phyloP scores from a whole-genome alignment of 2,888 invertebrate genomes.

The Macropis europaea region DNA sequence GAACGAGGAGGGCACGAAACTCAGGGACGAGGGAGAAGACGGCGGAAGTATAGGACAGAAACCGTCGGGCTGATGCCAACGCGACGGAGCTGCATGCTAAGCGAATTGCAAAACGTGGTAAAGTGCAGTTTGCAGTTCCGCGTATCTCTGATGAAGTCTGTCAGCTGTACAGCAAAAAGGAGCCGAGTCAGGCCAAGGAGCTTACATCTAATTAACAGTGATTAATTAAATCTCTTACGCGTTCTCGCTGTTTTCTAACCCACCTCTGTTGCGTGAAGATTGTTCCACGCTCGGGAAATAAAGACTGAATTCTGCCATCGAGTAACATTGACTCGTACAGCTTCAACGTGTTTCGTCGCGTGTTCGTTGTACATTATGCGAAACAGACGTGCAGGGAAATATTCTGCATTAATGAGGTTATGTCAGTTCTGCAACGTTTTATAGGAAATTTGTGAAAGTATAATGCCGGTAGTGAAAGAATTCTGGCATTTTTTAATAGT shows the following conservation, averaged over 20 bases:
- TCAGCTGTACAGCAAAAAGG: slow-evolving; percentile 56
- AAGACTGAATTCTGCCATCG: background rate
- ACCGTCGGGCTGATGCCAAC: slow-evolving; percentile 44
- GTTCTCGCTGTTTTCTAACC: slow-evolving; percentile 9
- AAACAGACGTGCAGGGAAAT: no score
- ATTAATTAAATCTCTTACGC: slow-evolving; percentile 46
- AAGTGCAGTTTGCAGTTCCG: slow-evolving; percentile 73
- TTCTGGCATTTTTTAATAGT: no score
- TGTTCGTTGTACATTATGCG: no score
- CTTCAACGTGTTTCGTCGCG: no score
- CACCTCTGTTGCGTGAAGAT: background rate
- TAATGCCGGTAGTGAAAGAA: no score
- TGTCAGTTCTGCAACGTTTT: no score
- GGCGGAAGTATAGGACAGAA: slow-evolving; percentile 51
- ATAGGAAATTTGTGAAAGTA: no score
- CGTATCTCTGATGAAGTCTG: slow-evolving; percentile 60
- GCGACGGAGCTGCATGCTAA: slow-evolving; percentile 66
- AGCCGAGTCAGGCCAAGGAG: slow-evolving; percentile 56
- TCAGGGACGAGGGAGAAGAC: slow-evolving; percentile 48
- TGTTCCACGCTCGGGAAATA: background rate
- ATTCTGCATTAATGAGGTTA: no score
- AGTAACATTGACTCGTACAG: no score
- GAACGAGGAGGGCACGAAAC: slow-evolving; percentile 37
- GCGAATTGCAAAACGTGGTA: slow-evolving; percentile 66
- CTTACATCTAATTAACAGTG: slow-evolving; percentile 59